Conservation (phyloP, 2,797 vertebrate genomes). For the Enteromius viviparus region DNA sequence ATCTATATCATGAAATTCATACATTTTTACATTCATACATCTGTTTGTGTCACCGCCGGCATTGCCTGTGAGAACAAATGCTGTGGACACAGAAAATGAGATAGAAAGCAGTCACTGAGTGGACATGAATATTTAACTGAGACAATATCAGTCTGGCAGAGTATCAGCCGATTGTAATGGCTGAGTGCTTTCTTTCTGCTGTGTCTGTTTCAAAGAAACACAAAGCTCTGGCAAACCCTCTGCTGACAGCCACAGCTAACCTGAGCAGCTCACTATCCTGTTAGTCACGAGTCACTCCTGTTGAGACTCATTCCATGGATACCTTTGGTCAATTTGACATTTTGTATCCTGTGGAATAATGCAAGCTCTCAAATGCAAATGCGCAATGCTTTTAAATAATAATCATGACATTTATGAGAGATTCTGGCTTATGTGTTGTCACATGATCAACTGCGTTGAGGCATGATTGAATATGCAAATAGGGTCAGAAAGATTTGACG, state of each 20-base stretch:
- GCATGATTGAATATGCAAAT: background rate
- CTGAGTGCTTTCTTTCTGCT: slow-evolving; percentile 23
- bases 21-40: background rate
- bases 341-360: background rate
- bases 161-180: slow-evolving; percentile 18
- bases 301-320: slow-evolving; percentile 43
- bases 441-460: background rate
- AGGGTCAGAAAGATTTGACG: background rate
- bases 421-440: background rate
- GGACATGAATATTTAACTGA: slow-evolving; percentile 43
- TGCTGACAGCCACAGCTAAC: slow-evolving; percentile 3
- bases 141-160: slow-evolving; percentile 21
- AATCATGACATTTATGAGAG: background rate
- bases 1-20: background rate
- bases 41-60: slow-evolving; percentile 1
- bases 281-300: slow-evolving; percentile 24
- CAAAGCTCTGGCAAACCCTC: background rate
- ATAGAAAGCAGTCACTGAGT: slow-evolving; percentile 34
- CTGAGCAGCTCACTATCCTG: slow-evolving; percentile 3
- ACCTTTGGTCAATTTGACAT: slow-evolving; percentile 32
- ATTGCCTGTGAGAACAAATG: slow-evolving; percentile 21
- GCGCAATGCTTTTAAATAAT: background rate
- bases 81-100: slow-evolving; percentile 38
- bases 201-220: background rate
- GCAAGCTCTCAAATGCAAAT: slow-evolving; percentile 16